These are phyloP conservation scores for Benitochromis conjunctus DNA, from an alignment of 2,113 vertebrate species.

Conservation along the genomic window DNA sequence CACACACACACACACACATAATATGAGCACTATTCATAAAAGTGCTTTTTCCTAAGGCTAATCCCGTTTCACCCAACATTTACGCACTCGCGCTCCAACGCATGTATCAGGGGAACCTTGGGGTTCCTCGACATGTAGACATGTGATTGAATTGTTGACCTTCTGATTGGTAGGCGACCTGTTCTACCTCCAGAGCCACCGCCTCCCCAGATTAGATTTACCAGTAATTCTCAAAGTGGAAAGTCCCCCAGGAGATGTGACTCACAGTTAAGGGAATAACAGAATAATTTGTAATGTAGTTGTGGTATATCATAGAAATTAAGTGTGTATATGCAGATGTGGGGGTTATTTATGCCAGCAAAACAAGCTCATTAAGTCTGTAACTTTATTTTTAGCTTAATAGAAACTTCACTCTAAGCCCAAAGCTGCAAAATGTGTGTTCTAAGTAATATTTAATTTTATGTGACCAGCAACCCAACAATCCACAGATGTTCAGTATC, in stretches of 20 bases:
- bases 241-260: not conserved
- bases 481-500: not conserved
- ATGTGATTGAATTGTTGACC: not conserved
- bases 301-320: not conserved
- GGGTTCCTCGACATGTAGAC: not conserved
- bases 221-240: not conserved
- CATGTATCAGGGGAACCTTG: not conserved
- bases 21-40: too few relatives aligned
- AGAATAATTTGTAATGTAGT: not conserved
- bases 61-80: not conserved
- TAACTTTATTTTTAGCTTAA: not conserved
- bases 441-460: not conserved
- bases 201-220: not conserved
- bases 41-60: not conserved
- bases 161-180: not conserved
- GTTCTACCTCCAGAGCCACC: not conserved
- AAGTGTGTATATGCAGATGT: not conserved
- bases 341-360: not conserved
- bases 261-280: not conserved
- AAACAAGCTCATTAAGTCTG: not conserved
- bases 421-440: not conserved
- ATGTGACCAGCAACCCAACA: not conserved
- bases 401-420: not conserved
- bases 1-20: too few relatives aligned
- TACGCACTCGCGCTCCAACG: not conserved